Evolutionary conservation across 2,113 vertebrate genomes (phyloP).

Genomic region (Microcebus murinus): DNA sequence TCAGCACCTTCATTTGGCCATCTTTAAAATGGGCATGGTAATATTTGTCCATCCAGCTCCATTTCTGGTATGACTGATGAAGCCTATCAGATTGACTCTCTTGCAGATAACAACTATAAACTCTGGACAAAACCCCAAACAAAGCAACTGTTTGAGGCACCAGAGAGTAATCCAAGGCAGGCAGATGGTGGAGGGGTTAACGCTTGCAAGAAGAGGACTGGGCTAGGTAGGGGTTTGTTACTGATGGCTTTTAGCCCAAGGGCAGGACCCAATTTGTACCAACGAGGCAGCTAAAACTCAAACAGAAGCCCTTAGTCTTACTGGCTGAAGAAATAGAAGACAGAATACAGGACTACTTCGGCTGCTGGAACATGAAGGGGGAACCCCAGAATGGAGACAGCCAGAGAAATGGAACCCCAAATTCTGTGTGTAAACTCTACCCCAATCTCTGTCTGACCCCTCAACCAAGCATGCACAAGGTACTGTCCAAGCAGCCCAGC

Average conservation of each 20-base stretch:
- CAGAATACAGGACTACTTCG: not conserved
- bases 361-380: not conserved
- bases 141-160: not conserved
- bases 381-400: not conserved
- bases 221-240: not conserved
- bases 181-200: not conserved
- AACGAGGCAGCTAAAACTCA: not conserved
- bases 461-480: fast-evolving
- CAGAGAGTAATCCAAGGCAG: not conserved
- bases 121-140: not conserved
- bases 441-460: not conserved
- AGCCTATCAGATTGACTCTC: not conserved
- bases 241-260: not conserved
- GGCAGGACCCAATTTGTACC: not conserved
- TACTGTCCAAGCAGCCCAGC: not conserved
- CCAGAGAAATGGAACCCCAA: not conserved
- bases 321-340: not conserved
- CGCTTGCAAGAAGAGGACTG: not conserved
- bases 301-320: not conserved
- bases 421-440: not conserved
- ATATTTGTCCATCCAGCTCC: not conserved
- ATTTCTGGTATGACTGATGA: not conserved
- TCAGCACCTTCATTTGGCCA: no score
- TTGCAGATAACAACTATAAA: not conserved
- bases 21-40: not conserved